These are phyloP conservation scores for Acronicta leporina DNA, from an alignment of 2,888 invertebrate genomes.

Conservation along the genomic window DNA sequence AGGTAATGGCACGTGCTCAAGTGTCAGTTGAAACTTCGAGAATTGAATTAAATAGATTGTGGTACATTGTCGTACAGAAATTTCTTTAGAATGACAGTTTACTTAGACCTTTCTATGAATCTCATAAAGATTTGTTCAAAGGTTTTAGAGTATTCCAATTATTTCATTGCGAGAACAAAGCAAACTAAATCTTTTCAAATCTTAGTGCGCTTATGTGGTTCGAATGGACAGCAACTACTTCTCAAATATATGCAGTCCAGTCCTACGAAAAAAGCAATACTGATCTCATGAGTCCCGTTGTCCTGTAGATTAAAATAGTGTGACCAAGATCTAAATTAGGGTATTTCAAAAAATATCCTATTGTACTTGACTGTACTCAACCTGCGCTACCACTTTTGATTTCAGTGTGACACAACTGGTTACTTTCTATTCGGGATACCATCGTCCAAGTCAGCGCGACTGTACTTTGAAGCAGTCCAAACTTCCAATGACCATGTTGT, in stretches of 20 bases:
- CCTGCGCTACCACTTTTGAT: conserved; percentile 68
- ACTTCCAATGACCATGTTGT: conserved; percentile 24
- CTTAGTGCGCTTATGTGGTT: no score
- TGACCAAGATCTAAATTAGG: neutral
- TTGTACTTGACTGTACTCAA: conserved; percentile 44
- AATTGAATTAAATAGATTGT: conserved; percentile 1
- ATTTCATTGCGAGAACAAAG: no score
- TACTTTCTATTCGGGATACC: conserved; percentile 58
- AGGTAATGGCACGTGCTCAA: conserved; percentile 38
- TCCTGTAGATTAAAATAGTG: neutral
- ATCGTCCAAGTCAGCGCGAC: conserved; percentile 20
- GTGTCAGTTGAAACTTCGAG: conserved; percentile 15
- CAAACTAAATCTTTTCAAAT: no score
- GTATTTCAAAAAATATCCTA: neutral
- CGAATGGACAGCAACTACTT: no score
- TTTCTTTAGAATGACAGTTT: no score
- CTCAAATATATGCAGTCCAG: no score
- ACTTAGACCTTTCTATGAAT: no score
- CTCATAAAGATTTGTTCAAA: no score
- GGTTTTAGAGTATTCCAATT: no score
- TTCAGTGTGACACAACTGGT: conserved; percentile 60
- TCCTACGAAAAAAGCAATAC: no score
- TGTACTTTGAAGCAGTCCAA: conserved; percentile 36
- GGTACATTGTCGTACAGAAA: neutral
- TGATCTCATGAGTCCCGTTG: no score